Percentiles rank a stretch among this genome's conserved stretches.
These are phyloP conservation scores for Diuraphis noxia DNA, from an alignment of 1,140 invertebrate species.

Conservation along the genomic window DNA sequence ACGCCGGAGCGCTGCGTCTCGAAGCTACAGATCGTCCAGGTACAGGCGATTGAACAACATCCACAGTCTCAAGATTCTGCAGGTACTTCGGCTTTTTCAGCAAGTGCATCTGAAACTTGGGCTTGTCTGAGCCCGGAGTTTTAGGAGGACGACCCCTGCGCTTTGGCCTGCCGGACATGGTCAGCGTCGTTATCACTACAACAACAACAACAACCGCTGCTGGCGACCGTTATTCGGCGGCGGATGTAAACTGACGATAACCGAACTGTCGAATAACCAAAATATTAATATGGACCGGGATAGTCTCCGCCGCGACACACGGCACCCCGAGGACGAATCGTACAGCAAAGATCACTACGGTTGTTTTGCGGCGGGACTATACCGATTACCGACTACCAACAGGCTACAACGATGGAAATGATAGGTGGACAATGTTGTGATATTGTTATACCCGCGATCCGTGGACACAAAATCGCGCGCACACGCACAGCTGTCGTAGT, in stretches of 20 bases:
- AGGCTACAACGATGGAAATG: not conserved
- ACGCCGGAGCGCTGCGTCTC: not conserved
- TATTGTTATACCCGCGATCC: not conserved
- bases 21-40: not conserved
- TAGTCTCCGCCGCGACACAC: not conserved
- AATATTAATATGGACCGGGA: not conserved
- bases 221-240: conserved; percentile 63
- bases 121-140: conserved; percentile 75
- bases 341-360: not conserved
- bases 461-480: not conserved
- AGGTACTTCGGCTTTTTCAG: conserved; percentile 92
- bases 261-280: conserved; percentile 58
- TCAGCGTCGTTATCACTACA: conserved; percentile 61
- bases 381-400: not conserved
- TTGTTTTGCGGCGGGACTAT: not conserved
- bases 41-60: conserved; percentile 70
- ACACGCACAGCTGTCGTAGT: conserved; percentile 5
- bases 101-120: conserved; percentile 81
- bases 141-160: conserved; percentile 86
- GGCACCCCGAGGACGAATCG: too few relatives aligned
- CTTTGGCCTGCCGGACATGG: conserved; percentile 83
- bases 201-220: conserved; percentile 63
- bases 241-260: conserved; percentile 67
- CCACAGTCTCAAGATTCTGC: conserved; percentile 66
- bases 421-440: not conserved